Evolutionary conservation across 1,140 invertebrate genomes (phyloP), one percentile per base, ranked within the genome.

Genomic region (Pantala flavescens): DNA sequence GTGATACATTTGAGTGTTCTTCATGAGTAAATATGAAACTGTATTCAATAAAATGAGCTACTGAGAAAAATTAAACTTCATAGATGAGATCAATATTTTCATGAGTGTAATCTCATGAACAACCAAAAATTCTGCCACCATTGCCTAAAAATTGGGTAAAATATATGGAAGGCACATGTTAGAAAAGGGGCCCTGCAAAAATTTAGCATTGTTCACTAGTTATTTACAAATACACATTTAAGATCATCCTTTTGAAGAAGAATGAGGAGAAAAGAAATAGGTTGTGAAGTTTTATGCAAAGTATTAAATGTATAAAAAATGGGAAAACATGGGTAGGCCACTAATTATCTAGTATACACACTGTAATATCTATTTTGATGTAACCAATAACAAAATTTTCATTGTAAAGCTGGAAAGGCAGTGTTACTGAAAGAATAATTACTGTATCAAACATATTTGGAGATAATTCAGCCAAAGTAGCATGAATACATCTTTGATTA

Each of bases 151-250:
- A 21, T 63, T 63, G 49, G 49, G 49, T 63, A 63, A 63, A 63
- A 63, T 63, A 63, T 63, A 63, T 63, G 49, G 49, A 63, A 63
- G 49, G 49, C 49, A 63, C 49, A 63, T 63, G 14, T 63, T 21
- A 63, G 49, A 63, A 63, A 63, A 63, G 49, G 49, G 49, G 49
- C 49, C 49, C 49, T 63, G 49, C 49, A 63, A 63, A 63, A 63
- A 63, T 3, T 63, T 63, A 63, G 49, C 49, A 19, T 7, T 63
- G 49, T 21, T 63, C 49, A 63, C 49, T 63, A 63, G 3, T 21
- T 63, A 63, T 63, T 3, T 63, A 63, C 49, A 63, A 63, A 63
- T 63, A 19, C 49, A 63, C 49, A 63, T 63, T 63, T 63, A 63
- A 63, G n/a, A 7, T 12, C 49, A 63, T 63, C 49, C 49, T 21